phyloP scores from a whole-genome alignment of 2,797 vertebrate species.

The Onychomys torridus region DNA sequence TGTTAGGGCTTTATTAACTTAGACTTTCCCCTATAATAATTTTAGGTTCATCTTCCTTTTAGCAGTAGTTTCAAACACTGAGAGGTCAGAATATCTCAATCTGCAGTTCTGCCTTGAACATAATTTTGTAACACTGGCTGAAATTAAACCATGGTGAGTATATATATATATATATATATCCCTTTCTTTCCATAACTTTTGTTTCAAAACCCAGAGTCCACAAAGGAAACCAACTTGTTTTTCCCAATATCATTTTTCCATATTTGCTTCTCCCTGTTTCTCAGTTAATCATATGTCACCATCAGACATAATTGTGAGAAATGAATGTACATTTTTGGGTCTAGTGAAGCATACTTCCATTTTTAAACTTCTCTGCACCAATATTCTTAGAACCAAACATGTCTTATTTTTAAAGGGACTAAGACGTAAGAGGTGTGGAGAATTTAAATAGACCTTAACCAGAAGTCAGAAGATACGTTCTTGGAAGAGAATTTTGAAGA shows the following conservation, averaged over 20 bases:
- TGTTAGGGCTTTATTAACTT: background rate
- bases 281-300: background rate
- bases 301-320: background rate
- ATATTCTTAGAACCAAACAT: background rate
- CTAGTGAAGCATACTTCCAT: background rate
- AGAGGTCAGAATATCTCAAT: background rate
- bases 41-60: background rate
- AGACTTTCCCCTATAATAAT: background rate
- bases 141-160: background rate
- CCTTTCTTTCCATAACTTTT: background rate
- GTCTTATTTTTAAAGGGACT: constrained; percentile 46
- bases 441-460: background rate
- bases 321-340: background rate
- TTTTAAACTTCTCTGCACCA: background rate
- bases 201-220: background rate
- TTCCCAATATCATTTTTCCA: background rate
- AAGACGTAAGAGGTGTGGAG: background rate
- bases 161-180: too few relatives aligned
- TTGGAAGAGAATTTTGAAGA: constrained; percentile 24
- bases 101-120: background rate
- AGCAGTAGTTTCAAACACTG: background rate
- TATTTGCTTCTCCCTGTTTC: background rate
- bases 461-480: constrained; percentile 44
- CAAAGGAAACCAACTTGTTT: background rate
- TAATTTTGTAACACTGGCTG: background rate